Evolutionary conservation across 2,888 invertebrate genomes (phyloP).

Genomic region (Spilosoma lubricipeda): DNA sequence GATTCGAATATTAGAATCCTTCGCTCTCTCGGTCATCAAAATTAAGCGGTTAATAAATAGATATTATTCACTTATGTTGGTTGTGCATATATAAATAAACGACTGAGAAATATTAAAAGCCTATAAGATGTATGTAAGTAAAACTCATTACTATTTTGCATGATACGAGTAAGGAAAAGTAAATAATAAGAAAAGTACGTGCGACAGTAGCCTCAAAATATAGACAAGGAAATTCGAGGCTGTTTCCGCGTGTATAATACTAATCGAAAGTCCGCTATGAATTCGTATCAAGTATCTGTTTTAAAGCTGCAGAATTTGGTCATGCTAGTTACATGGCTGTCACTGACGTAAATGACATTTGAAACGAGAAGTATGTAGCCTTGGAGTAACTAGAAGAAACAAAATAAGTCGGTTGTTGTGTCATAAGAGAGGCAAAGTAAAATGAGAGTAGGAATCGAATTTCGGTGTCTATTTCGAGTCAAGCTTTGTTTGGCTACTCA

Average conservation of each 20-base stretch:
- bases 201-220: neutral
- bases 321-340: neutral
- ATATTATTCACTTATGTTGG: neutral
- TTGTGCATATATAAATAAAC: neutral
- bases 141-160: neutral
- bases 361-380: neutral
- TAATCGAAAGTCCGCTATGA: neutral
- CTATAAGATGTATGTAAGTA: slow-evolving; percentile 22
- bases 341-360: neutral
- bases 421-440: neutral
- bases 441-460: neutral
- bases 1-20: too few relatives aligned
- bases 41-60: too few relatives aligned
- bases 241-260: neutral
- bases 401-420: neutral
- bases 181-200: neutral
- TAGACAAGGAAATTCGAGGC: neutral
- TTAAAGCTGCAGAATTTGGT: neutral
- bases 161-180: slow-evolving; percentile 7
- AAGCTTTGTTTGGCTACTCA: neutral
- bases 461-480: neutral
- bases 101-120: neutral
- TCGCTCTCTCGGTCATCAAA: too few relatives aligned
- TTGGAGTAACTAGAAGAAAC: neutral
- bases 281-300: too few relatives aligned